phyloP scores from a whole-genome alignment of 2,888 invertebrate species.

The Erebia aethiops region DNA sequence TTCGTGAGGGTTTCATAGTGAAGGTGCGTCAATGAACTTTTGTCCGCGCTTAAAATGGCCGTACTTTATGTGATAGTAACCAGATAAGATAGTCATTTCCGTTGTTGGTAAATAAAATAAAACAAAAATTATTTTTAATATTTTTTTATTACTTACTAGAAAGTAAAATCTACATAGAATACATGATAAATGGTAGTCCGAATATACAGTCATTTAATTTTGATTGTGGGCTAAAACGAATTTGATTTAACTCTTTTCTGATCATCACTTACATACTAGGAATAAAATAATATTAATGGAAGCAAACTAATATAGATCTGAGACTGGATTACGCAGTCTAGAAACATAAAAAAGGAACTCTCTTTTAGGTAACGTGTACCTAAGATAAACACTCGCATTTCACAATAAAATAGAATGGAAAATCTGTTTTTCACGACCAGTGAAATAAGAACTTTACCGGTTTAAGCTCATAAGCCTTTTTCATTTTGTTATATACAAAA shows the following conservation, averaged over 20 bases:
- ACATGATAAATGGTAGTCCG: slow-evolving; percentile 73
- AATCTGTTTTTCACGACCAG: slow-evolving; percentile 15
- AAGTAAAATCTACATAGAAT: slow-evolving; percentile 63
- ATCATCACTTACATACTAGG: slow-evolving; percentile 63
- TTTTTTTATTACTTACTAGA: slow-evolving; percentile 61
- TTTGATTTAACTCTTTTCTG: slow-evolving; percentile 67
- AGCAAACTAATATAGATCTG: slow-evolving; percentile 59
- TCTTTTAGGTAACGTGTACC: slow-evolving; percentile 44
- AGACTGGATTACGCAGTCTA: slow-evolving; percentile 50
- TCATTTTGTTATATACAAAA: slow-evolving; percentile 31
- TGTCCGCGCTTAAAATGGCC: too few species aligned
- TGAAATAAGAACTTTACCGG: not conserved
- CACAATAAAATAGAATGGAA: slow-evolving; percentile 25
- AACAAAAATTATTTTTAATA: slow-evolving; percentile 33
- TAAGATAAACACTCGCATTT: slow-evolving; percentile 32
- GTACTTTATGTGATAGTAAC: too few species aligned
- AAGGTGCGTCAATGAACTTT: too few species aligned
- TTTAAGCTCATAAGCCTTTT: slow-evolving; percentile 14
- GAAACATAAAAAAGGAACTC: slow-evolving; percentile 54
- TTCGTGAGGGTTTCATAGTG: too few species aligned
- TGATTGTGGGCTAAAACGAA: slow-evolving; percentile 66
- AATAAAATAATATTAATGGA: slow-evolving; percentile 67
- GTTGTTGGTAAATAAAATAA: slow-evolving; percentile 14
- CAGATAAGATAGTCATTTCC: too few species aligned
- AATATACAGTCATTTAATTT: slow-evolving; percentile 78